phyloP scores from a whole-genome alignment of 2,888 invertebrate species.

The Eristalinus aeneus region DNA sequence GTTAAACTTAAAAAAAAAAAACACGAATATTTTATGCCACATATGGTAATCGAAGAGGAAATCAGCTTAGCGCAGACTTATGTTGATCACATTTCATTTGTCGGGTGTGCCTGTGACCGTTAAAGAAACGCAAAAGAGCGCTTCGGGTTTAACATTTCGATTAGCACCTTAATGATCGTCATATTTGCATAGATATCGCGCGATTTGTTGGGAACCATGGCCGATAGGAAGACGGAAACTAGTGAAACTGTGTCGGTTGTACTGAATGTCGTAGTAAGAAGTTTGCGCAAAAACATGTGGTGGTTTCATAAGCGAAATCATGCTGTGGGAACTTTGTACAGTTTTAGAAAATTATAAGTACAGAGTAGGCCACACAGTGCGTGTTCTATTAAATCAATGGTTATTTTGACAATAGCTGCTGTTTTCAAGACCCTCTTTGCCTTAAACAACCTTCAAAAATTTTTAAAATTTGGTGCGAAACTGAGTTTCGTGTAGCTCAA shows the following conservation, averaged over 20 bases:
- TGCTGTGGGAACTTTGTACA: no score
- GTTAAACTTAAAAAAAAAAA: not conserved
- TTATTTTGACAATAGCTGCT: no score
- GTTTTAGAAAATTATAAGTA: no score
- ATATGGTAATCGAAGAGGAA: not conserved
- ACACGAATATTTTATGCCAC: not conserved
- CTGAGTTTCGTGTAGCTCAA: no score
- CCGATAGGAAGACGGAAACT: not conserved
- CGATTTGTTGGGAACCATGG: not conserved
- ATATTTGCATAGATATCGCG: constrained; percentile 21
- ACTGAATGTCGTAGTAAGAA: not conserved
- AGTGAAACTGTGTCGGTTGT: not conserved
- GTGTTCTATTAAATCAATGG: no score
- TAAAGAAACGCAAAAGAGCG: constrained; percentile 14
- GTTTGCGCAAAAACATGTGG: not conserved
- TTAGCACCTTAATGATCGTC: constrained; percentile 21
- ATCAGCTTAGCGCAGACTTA: not conserved
- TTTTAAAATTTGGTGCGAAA: no score
- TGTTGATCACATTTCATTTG: not conserved
- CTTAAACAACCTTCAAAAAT: no score
- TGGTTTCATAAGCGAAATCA: no score
- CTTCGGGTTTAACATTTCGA: constrained; percentile 25
- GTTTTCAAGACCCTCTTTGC: no score
- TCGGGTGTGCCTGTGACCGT: constrained; percentile 13
- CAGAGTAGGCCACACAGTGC: no score